Evolutionary conservation across 2,797 vertebrate genomes (phyloP).

Genomic region (Myotis pilosus): DNA sequence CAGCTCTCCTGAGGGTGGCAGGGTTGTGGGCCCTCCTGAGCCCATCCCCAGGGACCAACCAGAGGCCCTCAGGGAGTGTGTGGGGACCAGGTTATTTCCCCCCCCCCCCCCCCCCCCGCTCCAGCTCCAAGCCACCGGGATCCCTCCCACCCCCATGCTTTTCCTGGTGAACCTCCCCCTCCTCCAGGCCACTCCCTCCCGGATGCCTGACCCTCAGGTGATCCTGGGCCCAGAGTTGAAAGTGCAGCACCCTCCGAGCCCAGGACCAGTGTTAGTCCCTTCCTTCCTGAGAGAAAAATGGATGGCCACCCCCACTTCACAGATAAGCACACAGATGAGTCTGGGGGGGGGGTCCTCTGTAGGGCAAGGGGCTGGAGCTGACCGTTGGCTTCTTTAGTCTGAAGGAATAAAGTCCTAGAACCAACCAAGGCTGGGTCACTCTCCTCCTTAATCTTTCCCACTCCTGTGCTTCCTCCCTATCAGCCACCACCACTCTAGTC

Average conservation of each 20-base stretch:
- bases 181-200: not conserved
- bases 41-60: not conserved
- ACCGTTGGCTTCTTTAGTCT: not conserved
- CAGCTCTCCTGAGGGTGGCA: not conserved
- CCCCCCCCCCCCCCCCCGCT: no score
- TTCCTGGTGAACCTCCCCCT: not conserved
- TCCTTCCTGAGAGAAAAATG: not conserved
- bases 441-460: not conserved
- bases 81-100: not conserved
- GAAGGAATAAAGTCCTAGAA: not conserved
- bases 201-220: not conserved
- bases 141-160: not conserved
- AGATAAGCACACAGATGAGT: not conserved
- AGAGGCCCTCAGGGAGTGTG: not conserved
- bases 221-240: not conserved
- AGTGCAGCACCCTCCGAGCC: not conserved
- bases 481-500: not conserved
- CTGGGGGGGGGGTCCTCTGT: not conserved
- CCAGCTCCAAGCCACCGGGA: not conserved
- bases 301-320: rapidly evolving
- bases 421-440: not conserved
- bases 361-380: not conserved
- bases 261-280: not conserved
- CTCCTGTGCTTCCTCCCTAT: rapidly evolving
- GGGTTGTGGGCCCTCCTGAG: rapidly evolving